phyloP scores from a whole-genome alignment of 2,113 vertebrate species.

The Chloropsis hardwickii region DNA sequence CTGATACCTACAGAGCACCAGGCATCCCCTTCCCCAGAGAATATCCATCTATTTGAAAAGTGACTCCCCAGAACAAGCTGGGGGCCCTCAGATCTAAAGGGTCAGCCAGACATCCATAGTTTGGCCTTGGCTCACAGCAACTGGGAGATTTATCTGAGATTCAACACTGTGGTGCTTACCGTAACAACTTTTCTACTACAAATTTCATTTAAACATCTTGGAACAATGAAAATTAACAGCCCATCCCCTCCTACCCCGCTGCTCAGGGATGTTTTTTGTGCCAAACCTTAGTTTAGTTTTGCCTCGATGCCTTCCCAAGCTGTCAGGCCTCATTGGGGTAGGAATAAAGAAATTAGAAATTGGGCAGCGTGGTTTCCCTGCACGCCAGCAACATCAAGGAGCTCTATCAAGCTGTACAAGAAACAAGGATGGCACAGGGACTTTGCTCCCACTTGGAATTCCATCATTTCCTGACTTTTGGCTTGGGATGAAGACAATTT shows the following conservation, averaged over 20 bases:
- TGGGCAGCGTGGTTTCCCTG: not conserved
- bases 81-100: not conserved
- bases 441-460: not conserved
- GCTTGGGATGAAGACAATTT: not conserved
- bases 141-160: not conserved
- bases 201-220: not conserved
- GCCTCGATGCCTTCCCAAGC: not conserved
- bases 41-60: not conserved
- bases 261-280: not conserved
- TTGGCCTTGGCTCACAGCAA: not conserved
- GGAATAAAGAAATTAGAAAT: not conserved
- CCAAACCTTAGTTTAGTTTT: not conserved
- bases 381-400: rapidly evolving
- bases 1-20: not conserved
- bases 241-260: not conserved
- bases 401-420: not conserved
- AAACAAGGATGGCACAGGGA: not conserved
- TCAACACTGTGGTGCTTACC: not conserved
- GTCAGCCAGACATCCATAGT: not conserved
- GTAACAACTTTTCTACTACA: not conserved
- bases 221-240: not conserved
- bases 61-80: not conserved
- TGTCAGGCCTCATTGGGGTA: not conserved
- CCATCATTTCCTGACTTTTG: not conserved
- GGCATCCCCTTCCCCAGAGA: not conserved